Evolutionary conservation across 1,140 invertebrate species (phyloP), one percentile per base, ranked within the genome.

Genomic region (Tetranychus urticae): DNA sequence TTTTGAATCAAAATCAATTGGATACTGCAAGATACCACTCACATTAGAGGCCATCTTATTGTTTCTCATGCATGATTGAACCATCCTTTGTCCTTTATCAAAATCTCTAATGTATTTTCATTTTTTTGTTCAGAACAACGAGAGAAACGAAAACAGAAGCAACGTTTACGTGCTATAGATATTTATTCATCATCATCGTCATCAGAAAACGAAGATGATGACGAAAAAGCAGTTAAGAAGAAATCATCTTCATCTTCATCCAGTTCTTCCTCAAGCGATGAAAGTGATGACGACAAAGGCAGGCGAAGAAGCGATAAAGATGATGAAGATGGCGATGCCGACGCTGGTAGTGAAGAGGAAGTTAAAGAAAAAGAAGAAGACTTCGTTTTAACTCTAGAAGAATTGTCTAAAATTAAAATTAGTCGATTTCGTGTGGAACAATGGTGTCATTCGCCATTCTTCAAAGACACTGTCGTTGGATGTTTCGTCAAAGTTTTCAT

Each of bases 401-500:
- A 97, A 66, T 73, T 97, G 8, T 85, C 85, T 70, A 84, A 84
- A 73, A 81, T 96, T 58, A 77, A 90, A 62, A 71, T 97, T 6
- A 93, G 89, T 36, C 81, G 92, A 66, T 81, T 86, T 70, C 94
- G 93, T 75, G 77, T 97, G 70, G 91, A 96, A 74, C 81, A 84
- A 66, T 89, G 94, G 72, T 87, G 97, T 23, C 91, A 97, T 75
- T 77, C 94, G 65, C 94, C 94, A 14, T 94, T 94, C 71, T 98
- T 99, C 69, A 81, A 82, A 64, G 78, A 83, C 54, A 84, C 90
- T 3, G 88, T 88, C 1, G 79, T 79, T 63, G 92, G 92, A 36
- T 96, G 89, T 72, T 98, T 88, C 75, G 93, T 97, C 1, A 77
- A 90, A 35, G 88, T 99, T 69, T 89, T 90, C 34, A 97, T 98